Base-by-base conservation (phyloP, 2,797 vertebrate genomes). In the Numenius phaeopus region DNA sequence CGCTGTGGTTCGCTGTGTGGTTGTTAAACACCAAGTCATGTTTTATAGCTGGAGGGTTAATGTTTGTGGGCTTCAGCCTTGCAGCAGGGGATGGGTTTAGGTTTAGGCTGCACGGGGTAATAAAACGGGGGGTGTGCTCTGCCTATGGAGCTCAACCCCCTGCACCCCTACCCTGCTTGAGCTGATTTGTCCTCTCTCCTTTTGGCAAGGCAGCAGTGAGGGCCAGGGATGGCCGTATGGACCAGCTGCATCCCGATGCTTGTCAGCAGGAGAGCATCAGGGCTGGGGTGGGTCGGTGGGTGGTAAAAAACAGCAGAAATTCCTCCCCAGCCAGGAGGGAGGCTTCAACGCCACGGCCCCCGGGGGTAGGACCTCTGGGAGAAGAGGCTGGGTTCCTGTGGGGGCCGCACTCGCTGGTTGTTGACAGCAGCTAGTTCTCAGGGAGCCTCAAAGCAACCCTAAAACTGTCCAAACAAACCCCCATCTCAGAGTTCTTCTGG, bases 391-490 rank as follows among this genome's bases (percentile, higher is more conserved):
- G 9, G 59, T 89, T 87, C 78, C 71, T 10, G 5, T 0, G 0
- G 50, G 69, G 70, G 69, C 95, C 58, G 34, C 1, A 1, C 32
- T 5, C 0, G 0, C 11, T 0, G 4, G 40, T 44, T 75, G 93
- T 55, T 90, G 50, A 77, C 50, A 83, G 95, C 91, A 94, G 87
- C 89, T 86, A 94, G 11, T 29, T 65, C 89, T 72, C 93, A 22
- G 20, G 79, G 69, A 94, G 87, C 79, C 87, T 76, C 22, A 3
- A 71, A 91, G 61, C 2, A 55, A 86, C 87, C 84, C 93, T 47
- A 58, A 46, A 88, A 90, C 29, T 91, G 85, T 82, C 91, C 91
- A 86, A 94, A 95, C 79, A 97, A 96, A 78, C 30, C 26, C 61
- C 24, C 0, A 7, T 14, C 78, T 30, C 78, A 5, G 64, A 46